A percentile compares a stretch with the other conserved stretches of the same genome.
Evolutionary conservation across 2,888 invertebrate genomes (phyloP).

Genomic region (Oscheius sp.): DNA sequence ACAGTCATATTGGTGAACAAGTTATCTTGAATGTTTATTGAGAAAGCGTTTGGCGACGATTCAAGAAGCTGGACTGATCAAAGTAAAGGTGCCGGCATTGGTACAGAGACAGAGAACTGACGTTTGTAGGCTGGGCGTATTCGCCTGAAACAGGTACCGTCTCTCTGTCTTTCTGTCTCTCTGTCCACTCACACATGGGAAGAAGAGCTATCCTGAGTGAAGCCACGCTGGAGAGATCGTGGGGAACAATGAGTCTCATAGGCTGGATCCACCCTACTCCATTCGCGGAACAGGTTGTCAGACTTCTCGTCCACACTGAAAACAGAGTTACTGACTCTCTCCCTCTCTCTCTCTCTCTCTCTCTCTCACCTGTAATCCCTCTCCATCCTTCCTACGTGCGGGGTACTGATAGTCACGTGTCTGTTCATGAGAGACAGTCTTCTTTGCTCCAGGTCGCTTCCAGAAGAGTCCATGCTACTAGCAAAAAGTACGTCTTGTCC

Average conservation of each 20-base stretch:
- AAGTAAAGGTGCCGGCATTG: no score
- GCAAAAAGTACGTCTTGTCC: constrained; percentile 53
- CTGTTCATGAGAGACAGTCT: constrained; percentile 52
- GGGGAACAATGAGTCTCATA: constrained; percentile 36
- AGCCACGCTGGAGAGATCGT: constrained; percentile 18
- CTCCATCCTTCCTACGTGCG: constrained; percentile 14
- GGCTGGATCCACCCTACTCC: constrained; percentile 57
- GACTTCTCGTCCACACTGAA: constrained; percentile 51
- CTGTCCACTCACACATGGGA: no score
- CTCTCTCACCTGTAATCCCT: constrained; percentile 48
- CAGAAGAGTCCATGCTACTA: constrained; percentile 53
- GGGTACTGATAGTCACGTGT: constrained; percentile 11
- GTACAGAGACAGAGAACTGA: no score
- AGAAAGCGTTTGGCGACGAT: no score
- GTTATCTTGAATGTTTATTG: no score
- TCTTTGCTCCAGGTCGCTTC: constrained; percentile 54
- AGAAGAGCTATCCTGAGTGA: constrained; percentile 16
- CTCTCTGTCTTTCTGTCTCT: no score
- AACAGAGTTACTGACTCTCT: background rate
- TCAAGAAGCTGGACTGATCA: no score
- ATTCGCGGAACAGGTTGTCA: constrained; percentile 53
- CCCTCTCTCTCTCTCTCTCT: background rate
- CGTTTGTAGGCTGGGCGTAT: no score
- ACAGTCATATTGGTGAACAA: no score
- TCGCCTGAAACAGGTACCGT: no score